Evolutionary conservation across 2,888 invertebrate species (phyloP), one percentile per base, ranked within the genome.

Genomic region (Monoplex corrugatus): DNA sequence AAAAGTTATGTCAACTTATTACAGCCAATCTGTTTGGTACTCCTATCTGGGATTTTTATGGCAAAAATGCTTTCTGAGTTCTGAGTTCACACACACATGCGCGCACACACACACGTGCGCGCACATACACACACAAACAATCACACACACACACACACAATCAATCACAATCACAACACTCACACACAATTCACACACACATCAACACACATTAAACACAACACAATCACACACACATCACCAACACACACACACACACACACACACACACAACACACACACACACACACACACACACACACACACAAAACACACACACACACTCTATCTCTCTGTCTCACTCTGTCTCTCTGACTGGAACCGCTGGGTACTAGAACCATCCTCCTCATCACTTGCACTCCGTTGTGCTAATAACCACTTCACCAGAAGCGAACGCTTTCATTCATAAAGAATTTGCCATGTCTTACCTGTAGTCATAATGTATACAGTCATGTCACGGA

Each of bases 231-330:
- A 82, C n/a, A 44, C n/a, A 82, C n/a, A 44, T 8, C n/a, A 82
- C 44, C 43, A 43, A 82, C n/a, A 82, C 44, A 82, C 28, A 82
- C n/a, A 82, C n/a, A 82, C 45, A 82, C n/a, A 82, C 45, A 82
- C 44, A 44, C 44, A 82, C 82, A 82, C 82, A 82, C 44, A 82
- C 82, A 82, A 28, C 28, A 82, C 82, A 82, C 82, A 82, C 44
- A 82, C 82, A 82, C 32, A 82, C 45, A 82, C n/a, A 82, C 45
- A 82, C n/a, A 44, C 44, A 44, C n/a, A n/a, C n/a, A 44, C 45
- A 82, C 45, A 43, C 10, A 82, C 45, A 82, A n/a, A 72, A 8
- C 6, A 5, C 13, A 23, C 63, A 68, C 63, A 68, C 63, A 68
- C 63, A 68, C 63, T 28, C 63, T 50, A 8, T 50, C 50, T 50